A percentile compares a stretch with the other conserved stretches of the same genome.
phyloP scores from a whole-genome alignment of 2,888 invertebrate species.

The Sphaerophoria taeniata region DNA sequence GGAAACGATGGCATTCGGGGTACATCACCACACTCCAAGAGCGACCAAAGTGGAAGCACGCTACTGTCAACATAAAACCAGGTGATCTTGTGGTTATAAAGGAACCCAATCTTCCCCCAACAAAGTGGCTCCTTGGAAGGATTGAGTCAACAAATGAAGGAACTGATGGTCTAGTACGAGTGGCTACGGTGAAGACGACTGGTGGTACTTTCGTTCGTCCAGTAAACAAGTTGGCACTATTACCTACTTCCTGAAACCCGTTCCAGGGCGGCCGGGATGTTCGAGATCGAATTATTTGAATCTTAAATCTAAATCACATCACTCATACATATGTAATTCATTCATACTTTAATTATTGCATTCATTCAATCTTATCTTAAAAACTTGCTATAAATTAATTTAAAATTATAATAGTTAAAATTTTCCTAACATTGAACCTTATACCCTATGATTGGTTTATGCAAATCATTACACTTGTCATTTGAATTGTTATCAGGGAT shows the following conservation, averaged over 20 bases:
- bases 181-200: neutral
- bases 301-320: too few species aligned
- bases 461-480: too few species aligned
- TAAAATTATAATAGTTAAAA: too few species aligned
- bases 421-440: too few species aligned
- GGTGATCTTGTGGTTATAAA: slow-evolving; percentile 1
- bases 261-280: too few species aligned
- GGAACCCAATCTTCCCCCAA: neutral
- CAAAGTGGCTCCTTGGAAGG: neutral
- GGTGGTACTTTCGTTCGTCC: neutral
- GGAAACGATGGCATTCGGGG: slow-evolving; percentile 1
- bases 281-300: too few species aligned
- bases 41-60: neutral
- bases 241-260: slow-evolving; percentile 1
- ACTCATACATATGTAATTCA: too few species aligned
- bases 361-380: too few species aligned
- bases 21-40: slow-evolving; percentile 22
- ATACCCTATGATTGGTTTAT: too few species aligned
- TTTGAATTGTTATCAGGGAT: too few species aligned
- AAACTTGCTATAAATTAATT: too few species aligned
- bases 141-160: neutral
- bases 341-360: too few species aligned
- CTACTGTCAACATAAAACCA: neutral
- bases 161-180: neutral
- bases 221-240: neutral